Conservation (phyloP, 2,113 vertebrate genomes). For the Mus musculus region GRCm39 chr2:75204001-75204500, state of each 20-base stretch:
- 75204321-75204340: fast-evolving
- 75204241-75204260: neutral
- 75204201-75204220: neutral
- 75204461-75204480: neutral
- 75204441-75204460: neutral
- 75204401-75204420: neutral
- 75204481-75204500: neutral
- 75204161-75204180: neutral
- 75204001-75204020: neutral
- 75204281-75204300: fast-evolving
- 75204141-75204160: neutral
- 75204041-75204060: no score
- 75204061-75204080: neutral
- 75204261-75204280: neutral
- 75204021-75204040: neutral
- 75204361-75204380: neutral
- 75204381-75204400: neutral
- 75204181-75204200: neutral
- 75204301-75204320: neutral
- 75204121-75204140: neutral
- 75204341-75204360: neutral
- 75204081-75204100: neutral
- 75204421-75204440: neutral
- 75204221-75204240: neutral
- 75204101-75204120: neutral